Evolutionary conservation across 2,797 vertebrate genomes (phyloP).

Genomic region (Psittacula echo): DNA sequence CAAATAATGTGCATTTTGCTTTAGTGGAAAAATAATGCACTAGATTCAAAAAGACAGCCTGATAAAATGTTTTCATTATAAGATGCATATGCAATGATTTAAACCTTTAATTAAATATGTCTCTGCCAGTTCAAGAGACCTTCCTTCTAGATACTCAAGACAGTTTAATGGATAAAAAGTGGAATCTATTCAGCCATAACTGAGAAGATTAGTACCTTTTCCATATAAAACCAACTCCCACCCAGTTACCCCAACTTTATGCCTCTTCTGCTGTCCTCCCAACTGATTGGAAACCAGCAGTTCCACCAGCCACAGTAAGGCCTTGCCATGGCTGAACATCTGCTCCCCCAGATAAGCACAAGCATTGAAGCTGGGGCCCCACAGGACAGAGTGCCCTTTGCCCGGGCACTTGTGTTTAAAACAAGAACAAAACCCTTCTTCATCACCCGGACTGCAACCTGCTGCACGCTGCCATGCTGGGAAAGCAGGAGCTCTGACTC

Average conservation of each 20-base stretch:
- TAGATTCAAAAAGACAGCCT: constrained; percentile 6
- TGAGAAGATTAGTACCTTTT: not conserved
- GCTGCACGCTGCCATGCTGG: fast-evolving
- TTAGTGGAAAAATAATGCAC: constrained; percentile 61
- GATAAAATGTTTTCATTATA: constrained; percentile 11
- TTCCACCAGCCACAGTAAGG: not conserved
- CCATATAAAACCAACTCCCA: not conserved
- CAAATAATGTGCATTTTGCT: constrained; percentile 64
- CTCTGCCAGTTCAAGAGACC: not conserved
- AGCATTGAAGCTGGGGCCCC: not conserved
- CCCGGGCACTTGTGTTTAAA: not conserved
- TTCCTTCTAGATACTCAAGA: not conserved
- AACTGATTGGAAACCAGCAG: not conserved
- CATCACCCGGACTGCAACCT: fast-evolving
- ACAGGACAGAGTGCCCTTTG: not conserved
- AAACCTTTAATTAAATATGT: not conserved
- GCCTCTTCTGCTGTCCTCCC: not conserved
- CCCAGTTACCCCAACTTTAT: not conserved
- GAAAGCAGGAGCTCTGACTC: not conserved
- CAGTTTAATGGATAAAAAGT: not conserved
- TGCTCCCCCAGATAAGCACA: not conserved
- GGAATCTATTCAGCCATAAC: not conserved
- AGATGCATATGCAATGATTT: not conserved
- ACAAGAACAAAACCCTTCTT: not conserved
- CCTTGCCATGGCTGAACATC: not conserved